A percentile compares a stretch with the other conserved stretches of the same genome.
Conservation (phyloP, 2,797 vertebrate genomes). For the Coccyzus lansbergi region DNA sequence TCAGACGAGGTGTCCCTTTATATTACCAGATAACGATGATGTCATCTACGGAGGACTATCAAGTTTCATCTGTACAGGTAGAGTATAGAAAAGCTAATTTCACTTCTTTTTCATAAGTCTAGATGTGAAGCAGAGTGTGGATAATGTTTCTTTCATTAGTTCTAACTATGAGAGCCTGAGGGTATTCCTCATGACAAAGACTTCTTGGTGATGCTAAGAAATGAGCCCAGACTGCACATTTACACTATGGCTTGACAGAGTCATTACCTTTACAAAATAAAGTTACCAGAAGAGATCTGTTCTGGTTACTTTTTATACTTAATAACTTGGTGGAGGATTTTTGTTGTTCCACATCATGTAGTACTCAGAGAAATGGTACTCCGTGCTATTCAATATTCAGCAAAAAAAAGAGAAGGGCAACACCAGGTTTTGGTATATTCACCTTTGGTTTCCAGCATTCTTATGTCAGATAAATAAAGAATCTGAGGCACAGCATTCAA, state of each 20-base stretch:
- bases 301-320: not conserved
- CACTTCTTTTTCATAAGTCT: not conserved
- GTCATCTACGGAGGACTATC: conserved; percentile 98
- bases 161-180: not conserved
- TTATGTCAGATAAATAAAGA: not conserved
- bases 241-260: not conserved
- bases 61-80: conserved; percentile 99
- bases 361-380: not conserved
- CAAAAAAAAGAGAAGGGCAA: not conserved
- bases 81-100: not conserved
- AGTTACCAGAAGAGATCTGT: not conserved
- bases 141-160: not conserved
- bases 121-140: not conserved
- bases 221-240: not conserved
- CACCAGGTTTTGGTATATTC: not conserved
- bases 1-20: conserved; percentile 97
- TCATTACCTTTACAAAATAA: not conserved
- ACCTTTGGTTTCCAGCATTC: not conserved
- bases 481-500: not conserved
- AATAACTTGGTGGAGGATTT: not conserved
- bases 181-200: not conserved
- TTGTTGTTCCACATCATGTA: not conserved
- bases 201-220: not conserved
- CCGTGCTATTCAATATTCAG: not conserved
- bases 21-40: conserved; percentile 98